These are phyloP conservation scores for Psylliodes chrysocephalus DNA, from an alignment of 2,888 invertebrate genomes.

Conservation along the genomic window DNA sequence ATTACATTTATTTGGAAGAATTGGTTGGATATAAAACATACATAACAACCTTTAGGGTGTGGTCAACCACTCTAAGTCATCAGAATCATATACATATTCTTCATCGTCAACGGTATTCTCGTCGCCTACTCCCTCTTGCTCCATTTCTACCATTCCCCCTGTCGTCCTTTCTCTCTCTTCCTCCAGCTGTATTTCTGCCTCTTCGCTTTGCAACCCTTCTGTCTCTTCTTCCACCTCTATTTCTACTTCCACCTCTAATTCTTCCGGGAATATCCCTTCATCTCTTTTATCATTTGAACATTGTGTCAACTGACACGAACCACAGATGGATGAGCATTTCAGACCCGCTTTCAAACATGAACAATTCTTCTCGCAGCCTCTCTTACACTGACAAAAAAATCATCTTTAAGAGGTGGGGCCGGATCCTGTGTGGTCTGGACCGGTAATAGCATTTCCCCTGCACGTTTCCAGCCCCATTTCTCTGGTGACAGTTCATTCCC, in stretches of 20 bases:
- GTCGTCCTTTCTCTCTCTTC: neutral
- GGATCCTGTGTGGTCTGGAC: slow-evolving; percentile 12
- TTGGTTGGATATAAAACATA: too few species aligned
- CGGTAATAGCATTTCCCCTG: neutral
- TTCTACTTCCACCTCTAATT: neutral
- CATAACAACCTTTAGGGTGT: too few species aligned
- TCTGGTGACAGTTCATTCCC: slow-evolving; percentile 8
- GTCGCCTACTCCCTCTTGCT: too few species aligned
- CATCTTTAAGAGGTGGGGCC: slow-evolving; percentile 14
- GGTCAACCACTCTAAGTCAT: too few species aligned
- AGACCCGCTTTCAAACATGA: slow-evolving; percentile 14
- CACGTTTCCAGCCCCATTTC: slow-evolving; percentile 8
- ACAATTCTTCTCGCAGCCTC: slow-evolving; percentile 5
- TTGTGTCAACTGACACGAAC: neutral
- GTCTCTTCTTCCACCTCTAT: neutral
- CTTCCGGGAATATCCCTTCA: neutral
- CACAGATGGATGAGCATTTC: slow-evolving; percentile 14
- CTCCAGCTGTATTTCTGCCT: neutral
- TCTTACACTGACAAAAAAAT: slow-evolving; percentile 7
- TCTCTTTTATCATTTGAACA: slow-evolving; percentile 6
- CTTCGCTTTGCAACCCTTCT: neutral
- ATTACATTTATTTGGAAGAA: neutral
- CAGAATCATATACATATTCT: too few species aligned
- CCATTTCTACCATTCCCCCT: neutral
- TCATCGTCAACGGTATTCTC: too few species aligned